These are phyloP conservation scores for Umimayanthus kanabou DNA, from an alignment of 92 coral and sea anemone genomes.

Conservation along the genomic window DNA sequence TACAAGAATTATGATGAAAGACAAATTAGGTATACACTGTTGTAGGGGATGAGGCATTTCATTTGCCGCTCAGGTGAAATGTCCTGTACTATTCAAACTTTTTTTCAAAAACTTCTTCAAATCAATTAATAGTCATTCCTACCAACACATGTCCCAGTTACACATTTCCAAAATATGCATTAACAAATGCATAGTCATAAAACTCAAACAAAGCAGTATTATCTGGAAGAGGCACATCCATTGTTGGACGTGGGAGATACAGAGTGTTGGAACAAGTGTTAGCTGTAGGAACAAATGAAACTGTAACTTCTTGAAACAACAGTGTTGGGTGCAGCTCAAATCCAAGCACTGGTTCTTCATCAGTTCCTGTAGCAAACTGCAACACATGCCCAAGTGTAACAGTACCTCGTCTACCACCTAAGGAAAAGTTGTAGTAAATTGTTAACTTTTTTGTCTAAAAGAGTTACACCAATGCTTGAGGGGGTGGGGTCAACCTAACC, in stretches of 20 bases:
- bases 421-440: too few relatives aligned
- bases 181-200: not conserved
- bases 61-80: too few relatives aligned
- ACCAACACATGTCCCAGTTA: too few relatives aligned
- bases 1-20: too few relatives aligned
- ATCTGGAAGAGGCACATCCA: not conserved
- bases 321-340: not conserved
- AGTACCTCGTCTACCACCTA: not conserved
- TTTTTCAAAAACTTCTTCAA: too few relatives aligned
- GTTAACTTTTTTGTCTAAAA: too few relatives aligned
- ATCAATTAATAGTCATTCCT: too few relatives aligned
- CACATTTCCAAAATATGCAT: not conserved
- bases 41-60: too few relatives aligned
- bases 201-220: not conserved
- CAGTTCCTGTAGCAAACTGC: constrained; percentile 1
- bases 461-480: too few relatives aligned
- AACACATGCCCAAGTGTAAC: not conserved
- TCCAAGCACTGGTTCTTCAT: not conserved
- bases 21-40: too few relatives aligned
- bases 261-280: not conserved
- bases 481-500: too few relatives aligned
- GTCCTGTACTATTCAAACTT: too few relatives aligned
- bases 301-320: not conserved
- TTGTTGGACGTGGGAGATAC: not conserved
- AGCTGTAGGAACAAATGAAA: not conserved